Evolutionary conservation across 2,113 vertebrate species (phyloP).

Genomic region (Vanacampus margaritifer): DNA sequence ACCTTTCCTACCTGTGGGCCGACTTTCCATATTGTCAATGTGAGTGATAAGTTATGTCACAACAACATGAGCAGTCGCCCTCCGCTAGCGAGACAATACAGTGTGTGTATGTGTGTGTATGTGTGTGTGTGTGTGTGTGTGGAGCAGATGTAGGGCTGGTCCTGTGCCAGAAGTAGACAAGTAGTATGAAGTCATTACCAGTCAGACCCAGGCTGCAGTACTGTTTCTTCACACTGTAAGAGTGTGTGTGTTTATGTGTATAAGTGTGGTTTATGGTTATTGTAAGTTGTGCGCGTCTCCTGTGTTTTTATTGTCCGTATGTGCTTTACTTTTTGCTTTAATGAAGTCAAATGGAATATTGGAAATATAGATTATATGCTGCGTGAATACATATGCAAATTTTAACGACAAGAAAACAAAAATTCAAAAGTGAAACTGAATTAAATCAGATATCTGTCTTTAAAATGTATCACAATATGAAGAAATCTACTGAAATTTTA

Average conservation of each 20-base stretch:
- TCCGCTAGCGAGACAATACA: background rate
- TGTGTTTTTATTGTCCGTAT: too few relatives aligned
- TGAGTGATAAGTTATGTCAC: constrained; percentile 4
- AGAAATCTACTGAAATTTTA: too few relatives aligned
- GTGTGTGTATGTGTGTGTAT: constrained; percentile 15
- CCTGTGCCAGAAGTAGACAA: constrained; percentile 38
- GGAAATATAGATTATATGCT: too few relatives aligned
- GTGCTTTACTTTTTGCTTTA: too few relatives aligned
- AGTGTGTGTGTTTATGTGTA: background rate
- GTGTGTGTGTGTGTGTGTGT: constrained; percentile 14
- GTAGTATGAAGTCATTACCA: constrained; percentile 58
- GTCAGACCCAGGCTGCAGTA: constrained; percentile 44
- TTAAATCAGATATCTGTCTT: too few relatives aligned
- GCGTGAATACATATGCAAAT: too few relatives aligned
- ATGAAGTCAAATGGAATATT: too few relatives aligned
- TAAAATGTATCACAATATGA: too few relatives aligned
- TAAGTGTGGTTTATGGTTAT: background rate
- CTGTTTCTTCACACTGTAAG: constrained; percentile 32
- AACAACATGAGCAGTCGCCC: background rate
- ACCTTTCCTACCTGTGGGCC: too few relatives aligned
- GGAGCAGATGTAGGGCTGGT: constrained; percentile 40
- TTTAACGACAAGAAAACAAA: too few relatives aligned
- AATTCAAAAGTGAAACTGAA: too few relatives aligned
- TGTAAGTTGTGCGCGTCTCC: background rate
- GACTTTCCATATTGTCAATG: background rate